Evolutionary conservation across 2,797 vertebrate genomes (phyloP), one percentile per base, ranked within the genome.

Genomic region (Helicolenus hilgendorfi): DNA sequence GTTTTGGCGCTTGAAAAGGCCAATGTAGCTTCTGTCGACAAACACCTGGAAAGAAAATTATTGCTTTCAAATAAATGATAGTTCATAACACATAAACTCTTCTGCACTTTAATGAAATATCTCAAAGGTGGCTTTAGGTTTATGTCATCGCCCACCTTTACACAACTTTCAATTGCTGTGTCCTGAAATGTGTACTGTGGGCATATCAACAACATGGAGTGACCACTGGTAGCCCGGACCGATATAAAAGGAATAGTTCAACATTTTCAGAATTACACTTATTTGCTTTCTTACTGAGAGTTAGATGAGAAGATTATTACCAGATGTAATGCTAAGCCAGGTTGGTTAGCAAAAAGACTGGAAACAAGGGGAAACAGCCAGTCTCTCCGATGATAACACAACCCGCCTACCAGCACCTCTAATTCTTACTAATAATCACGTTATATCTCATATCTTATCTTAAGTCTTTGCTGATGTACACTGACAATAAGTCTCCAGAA

Each of bases 11-110:
- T 98, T 98, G 90, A 99, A 96, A 89, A 98, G 96, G 11, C 99
- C 99, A 33, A 99, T 94, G 31, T 97, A 98, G 81, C 92, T 91
- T 70, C 95, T 98, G 95, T 99, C 97, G 67, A 99, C 94, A 95
- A 99, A 99, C 33, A 99, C 98, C 99, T 99, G 87, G 53, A 24
- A 41, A 10, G 72, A 85, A 88, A 89, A 71, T 79, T 20, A 88
- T 14, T 0, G 1, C 18, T 29, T 11, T 78, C 29, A 83, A 41
- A 72, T 70, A 63, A 26, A 29, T 24, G 1, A 56, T 5, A n/a
- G 3, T n/a, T 3, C 10, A 33, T 4, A n/a, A 18, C 20, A 53
- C 2, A 67, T 36, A 27, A 33, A 72, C 6, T 33, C 24, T 62
- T 29, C 9, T 53, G 20, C 11, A 4, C 24, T 22, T 72, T 1